Evolutionary conservation across 2,888 invertebrate genomes (phyloP), one percentile per base, ranked within the genome.

Genomic region (Acronicta leporina): DNA sequence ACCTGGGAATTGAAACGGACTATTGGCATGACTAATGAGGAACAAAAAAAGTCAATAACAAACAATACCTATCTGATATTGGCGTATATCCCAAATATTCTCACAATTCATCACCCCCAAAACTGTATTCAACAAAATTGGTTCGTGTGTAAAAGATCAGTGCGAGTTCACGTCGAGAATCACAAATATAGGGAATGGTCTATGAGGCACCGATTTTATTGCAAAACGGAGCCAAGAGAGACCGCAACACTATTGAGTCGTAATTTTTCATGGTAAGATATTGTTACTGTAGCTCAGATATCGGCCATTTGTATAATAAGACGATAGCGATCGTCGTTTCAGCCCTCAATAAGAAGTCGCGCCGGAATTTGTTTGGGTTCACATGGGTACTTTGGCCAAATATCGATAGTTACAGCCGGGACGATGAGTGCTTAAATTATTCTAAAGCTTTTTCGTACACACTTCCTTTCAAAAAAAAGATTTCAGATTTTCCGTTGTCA

Each of bases 231-330:
- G 89, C 89, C 88, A 88, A 90, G 73, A 84, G 79, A 84, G 81
- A 84, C 87, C 88, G 83, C 86, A 83, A 80, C 82, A 82, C 82
- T 84, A 85, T 83, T 79, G 81, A 83, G 80, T 82, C 85, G 85
- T 88, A 88, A 89, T 90, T 88, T 86, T 87, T 87, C 85, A 86
- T 87, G 85, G 87, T 87, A 88, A 89, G 87, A 88, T 90, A 90
- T 87, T 88, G 87, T 87, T 85, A 87, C 83, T 84, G 81, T 84
- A 83, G 83, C 82, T 85, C 87, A 87, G 87, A 90, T 91, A 89
- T 87, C 84, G 82, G 82, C 88, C 80, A 86, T 92, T 92, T 90
- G 91, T 92, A 92, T 92, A 92, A 92, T 92, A 91, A 89, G 88
- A 84, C 91, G 88, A 92, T 92, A 86, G 87, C 80, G 81, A 87